Evolutionary conservation across 2,797 vertebrate genomes (phyloP).

Genomic region (Etheostoma perlongum): DNA sequence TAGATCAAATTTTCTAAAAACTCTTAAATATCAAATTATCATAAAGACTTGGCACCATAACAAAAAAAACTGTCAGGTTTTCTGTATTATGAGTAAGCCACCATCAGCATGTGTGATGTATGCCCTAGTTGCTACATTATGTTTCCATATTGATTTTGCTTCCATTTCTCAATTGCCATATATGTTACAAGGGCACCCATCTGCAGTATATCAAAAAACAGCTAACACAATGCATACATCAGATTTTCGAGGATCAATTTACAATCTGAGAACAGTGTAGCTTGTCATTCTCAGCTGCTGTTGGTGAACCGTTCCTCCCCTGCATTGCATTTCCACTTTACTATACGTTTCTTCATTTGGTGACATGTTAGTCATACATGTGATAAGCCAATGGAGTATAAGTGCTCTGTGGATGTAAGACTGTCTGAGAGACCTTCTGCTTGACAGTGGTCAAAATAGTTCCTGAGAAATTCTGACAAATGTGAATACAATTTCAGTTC

Average conservation of each 20-base stretch:
- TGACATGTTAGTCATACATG: not conserved
- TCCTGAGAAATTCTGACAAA: conserved; percentile 10
- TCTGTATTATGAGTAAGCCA: not conserved
- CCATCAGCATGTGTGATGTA: conserved; percentile 23
- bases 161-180: conserved; percentile 45
- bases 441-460: not conserved
- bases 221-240: conserved; percentile 18
- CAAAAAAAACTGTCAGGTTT: not conserved
- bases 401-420: not conserved
- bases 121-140: conserved; percentile 13
- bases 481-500: conserved; percentile 3
- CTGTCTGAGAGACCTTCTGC: not conserved
- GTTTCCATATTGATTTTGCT: conserved; percentile 59
- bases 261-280: conserved; percentile 10
- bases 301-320: not conserved
- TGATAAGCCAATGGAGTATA: not conserved
- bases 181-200: conserved; percentile 45
- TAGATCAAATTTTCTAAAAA: not conserved
- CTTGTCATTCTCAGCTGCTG: conserved; percentile 10
- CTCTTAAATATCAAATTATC: not conserved
- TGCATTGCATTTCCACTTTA: not conserved
- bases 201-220: conserved; percentile 41
- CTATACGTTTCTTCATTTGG: not conserved
- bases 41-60: not conserved
- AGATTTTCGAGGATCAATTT: conserved; percentile 38